Evolutionary conservation across 37 sponge, comb jelly and placozoan genomes (phyloP).

Genomic region (Chondrilla cf. caribensis): DNA sequence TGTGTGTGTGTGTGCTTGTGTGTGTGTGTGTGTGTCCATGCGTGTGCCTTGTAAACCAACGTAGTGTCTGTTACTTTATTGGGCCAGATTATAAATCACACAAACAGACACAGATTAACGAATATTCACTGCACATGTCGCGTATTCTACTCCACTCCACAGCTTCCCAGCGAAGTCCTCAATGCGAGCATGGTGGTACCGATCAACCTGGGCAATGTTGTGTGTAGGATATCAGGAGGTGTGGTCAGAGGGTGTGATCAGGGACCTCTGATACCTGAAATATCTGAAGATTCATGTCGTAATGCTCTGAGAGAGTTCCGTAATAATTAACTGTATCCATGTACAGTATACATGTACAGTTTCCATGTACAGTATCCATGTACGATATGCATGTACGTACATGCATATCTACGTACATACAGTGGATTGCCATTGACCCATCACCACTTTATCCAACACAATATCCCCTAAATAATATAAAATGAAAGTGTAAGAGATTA

Average conservation of each 20-base stretch:
- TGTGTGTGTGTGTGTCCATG: slow-evolving; percentile 20
- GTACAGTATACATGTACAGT: no score
- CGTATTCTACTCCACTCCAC: neutral
- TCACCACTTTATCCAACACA: no score
- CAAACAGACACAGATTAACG: no score
- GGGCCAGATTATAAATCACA: no score
- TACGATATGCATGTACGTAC: neutral
- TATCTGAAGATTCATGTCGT: neutral
- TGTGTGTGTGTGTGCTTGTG: neutral
- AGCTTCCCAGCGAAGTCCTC: neutral
- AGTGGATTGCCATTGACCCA: no score
- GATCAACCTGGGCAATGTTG: neutral
- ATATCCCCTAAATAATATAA: no score
- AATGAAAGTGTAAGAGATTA: no score
- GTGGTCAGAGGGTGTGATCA: neutral
- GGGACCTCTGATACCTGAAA: neutral
- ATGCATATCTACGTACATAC: neutral
- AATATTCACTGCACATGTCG: no score
- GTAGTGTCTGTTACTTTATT: neutral
- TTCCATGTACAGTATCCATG: no score
- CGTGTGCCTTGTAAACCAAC: neutral
- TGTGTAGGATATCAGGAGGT: neutral
- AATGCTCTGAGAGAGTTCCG: neutral
- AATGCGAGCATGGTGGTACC: slow-evolving; percentile 5
- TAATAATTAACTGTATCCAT: neutral